Evolutionary conservation across 2,113 vertebrate species (phyloP).

Genomic region (Xyliphius kryptos): DNA sequence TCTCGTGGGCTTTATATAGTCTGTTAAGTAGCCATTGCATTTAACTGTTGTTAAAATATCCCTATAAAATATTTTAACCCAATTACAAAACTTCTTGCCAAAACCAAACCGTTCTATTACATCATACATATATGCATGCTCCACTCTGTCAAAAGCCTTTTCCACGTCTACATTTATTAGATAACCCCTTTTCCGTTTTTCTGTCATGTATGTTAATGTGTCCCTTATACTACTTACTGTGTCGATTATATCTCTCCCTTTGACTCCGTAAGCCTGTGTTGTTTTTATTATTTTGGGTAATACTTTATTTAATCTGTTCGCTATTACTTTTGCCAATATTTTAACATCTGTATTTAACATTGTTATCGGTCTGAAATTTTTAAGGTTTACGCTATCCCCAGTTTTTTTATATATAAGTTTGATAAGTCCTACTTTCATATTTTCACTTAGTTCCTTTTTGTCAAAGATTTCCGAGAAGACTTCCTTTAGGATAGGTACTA

Average conservation of each 20-base stretch:
- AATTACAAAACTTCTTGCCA: neutral
- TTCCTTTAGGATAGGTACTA: neutral
- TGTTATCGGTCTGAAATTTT: neutral
- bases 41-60: neutral
- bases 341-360: constrained; percentile 1
- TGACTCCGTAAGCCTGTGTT: neutral
- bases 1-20: neutral
- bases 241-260: neutral
- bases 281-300: neutral
- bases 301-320: neutral
- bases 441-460: neutral
- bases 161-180: neutral
- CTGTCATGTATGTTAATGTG: neutral
- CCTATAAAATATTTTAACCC: neutral
- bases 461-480: neutral
- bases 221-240: neutral
- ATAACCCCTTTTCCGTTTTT: neutral
- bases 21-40: neutral
- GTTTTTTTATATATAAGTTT: constrained; percentile 10
- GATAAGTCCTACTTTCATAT: neutral
- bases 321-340: neutral
- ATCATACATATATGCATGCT: neutral
- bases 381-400: neutral
- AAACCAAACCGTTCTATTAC: neutral
- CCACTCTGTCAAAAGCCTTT: neutral